Evolutionary conservation across 2,888 invertebrate genomes (phyloP).

Genomic region (Drosophila villosipedis): DNA sequence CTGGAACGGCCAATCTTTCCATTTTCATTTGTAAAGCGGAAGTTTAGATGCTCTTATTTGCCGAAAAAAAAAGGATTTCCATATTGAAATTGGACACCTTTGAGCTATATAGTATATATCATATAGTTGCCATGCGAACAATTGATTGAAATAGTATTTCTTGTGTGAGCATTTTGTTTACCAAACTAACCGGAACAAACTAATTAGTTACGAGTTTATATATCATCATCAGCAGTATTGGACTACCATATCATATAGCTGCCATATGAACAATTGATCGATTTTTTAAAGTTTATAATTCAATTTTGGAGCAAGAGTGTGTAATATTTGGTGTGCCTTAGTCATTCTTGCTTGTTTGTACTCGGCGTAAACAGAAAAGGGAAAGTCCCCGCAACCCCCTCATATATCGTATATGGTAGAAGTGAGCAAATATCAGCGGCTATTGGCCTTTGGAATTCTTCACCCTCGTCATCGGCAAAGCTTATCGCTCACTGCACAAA

Average conservation of each 20-base stretch:
- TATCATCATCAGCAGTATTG: background rate
- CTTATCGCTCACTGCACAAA: slow-evolving; percentile 63
- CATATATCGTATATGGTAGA: background rate
- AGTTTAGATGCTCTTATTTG: background rate
- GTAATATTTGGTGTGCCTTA: background rate
- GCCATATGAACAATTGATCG: background rate
- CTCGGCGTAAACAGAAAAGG: slow-evolving; percentile 51
- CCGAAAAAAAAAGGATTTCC: background rate
- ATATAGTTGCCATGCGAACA: background rate
- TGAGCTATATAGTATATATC: background rate
- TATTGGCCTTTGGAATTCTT: slow-evolving; percentile 69
- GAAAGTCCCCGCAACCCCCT: slow-evolving; percentile 48
- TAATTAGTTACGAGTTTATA: background rate
- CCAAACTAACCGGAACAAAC: background rate
- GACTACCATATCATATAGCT: background rate
- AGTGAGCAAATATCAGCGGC: slow-evolving; percentile 54
- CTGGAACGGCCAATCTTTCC: background rate
- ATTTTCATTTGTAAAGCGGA: background rate
- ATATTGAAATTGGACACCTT: background rate
- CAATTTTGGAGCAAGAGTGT: background rate
- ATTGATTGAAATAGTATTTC: too few species aligned
- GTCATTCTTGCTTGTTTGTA: slow-evolving; percentile 16
- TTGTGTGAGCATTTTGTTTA: background rate
- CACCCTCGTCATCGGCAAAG: slow-evolving; percentile 59
- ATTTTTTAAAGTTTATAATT: background rate